phyloP scores from a whole-genome alignment of 2,888 invertebrate genomes.

The Xestia xanthographa region DNA sequence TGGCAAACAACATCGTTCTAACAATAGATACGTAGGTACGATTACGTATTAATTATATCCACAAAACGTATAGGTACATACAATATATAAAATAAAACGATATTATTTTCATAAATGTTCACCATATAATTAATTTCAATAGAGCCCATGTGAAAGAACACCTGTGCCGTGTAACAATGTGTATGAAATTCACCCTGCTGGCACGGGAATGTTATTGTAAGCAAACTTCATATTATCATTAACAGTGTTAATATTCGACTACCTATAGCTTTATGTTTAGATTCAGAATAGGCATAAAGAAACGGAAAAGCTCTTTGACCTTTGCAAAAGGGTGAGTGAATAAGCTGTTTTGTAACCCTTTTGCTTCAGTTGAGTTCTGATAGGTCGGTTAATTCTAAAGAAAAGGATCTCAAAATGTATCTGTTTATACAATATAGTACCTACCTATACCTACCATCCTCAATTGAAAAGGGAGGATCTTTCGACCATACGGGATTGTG shows the following conservation, averaged over 20 bases:
- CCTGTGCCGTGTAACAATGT: conserved; percentile 33
- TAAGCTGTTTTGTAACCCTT: background rate
- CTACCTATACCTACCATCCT: background rate
- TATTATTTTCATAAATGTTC: background rate
- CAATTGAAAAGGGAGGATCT: background rate
- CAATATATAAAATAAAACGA: background rate
- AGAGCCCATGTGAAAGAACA: conserved; percentile 30
- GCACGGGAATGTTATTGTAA: conserved; percentile 11
- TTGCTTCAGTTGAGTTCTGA: background rate
- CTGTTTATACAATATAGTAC: background rate
- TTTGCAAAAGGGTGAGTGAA: background rate
- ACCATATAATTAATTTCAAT: conserved; percentile 21
- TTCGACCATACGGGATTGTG: background rate
- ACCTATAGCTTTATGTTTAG: background rate
- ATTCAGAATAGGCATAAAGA: background rate
- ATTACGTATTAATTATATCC: background rate
- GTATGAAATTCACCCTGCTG: conserved; percentile 35
- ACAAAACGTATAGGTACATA: background rate
- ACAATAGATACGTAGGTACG: background rate
- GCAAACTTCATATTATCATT: background rate
- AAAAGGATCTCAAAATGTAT: background rate
- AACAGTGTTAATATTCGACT: background rate
- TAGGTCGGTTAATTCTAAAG: background rate
- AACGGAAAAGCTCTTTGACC: background rate
- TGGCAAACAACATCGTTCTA: background rate